phyloP scores from a whole-genome alignment of 2,888 invertebrate species.

The Lordiphosa fenestrarum region DNA sequence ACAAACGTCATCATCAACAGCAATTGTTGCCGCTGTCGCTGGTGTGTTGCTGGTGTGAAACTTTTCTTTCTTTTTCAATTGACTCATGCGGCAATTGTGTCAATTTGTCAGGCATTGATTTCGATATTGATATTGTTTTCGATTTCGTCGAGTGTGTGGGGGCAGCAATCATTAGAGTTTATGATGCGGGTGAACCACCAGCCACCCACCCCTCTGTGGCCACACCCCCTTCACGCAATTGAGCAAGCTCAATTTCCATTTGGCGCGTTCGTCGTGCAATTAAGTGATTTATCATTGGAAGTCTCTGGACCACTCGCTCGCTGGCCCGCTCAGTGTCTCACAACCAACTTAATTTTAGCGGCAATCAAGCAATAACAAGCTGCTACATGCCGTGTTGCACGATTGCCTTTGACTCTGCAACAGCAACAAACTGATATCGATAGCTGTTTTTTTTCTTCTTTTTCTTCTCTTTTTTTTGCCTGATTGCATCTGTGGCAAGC shows the following conservation, averaged over 20 bases:
- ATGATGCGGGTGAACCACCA: slow-evolving; percentile 59
- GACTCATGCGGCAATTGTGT: slow-evolving; percentile 74
- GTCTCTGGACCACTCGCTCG: slow-evolving; percentile 28
- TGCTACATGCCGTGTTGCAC: slow-evolving; percentile 75
- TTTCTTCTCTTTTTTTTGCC: slow-evolving; percentile 58
- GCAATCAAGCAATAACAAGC: slow-evolving; percentile 75
- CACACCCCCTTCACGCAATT: slow-evolving; percentile 29
- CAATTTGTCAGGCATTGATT: slow-evolving; percentile 76
- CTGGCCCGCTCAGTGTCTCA: slow-evolving; percentile 18
- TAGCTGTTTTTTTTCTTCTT: slow-evolving; percentile 52
- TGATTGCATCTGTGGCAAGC: slow-evolving; percentile 74
- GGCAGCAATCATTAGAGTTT: slow-evolving; percentile 60
- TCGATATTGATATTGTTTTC: slow-evolving; percentile 62
- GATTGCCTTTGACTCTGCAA: slow-evolving; percentile 69
- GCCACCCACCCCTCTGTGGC: neutral
- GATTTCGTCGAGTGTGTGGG: slow-evolving; percentile 48
- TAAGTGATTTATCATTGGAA: slow-evolving; percentile 73
- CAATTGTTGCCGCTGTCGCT: slow-evolving; percentile 18
- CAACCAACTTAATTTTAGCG: slow-evolving; percentile 70
- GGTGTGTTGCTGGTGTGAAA: slow-evolving; percentile 32
- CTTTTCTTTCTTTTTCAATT: slow-evolving; percentile 51
- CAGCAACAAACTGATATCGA: slow-evolving; percentile 63
- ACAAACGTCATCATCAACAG: slow-evolving; percentile 20
- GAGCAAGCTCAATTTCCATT: slow-evolving; percentile 75
- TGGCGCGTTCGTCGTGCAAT: slow-evolving; percentile 72